Percentiles rank a stretch among this genome's conserved stretches.
These are phyloP conservation scores for Streptopelia turtur DNA, from an alignment of 2,797 vertebrate genomes.

Conservation along the genomic window DNA sequence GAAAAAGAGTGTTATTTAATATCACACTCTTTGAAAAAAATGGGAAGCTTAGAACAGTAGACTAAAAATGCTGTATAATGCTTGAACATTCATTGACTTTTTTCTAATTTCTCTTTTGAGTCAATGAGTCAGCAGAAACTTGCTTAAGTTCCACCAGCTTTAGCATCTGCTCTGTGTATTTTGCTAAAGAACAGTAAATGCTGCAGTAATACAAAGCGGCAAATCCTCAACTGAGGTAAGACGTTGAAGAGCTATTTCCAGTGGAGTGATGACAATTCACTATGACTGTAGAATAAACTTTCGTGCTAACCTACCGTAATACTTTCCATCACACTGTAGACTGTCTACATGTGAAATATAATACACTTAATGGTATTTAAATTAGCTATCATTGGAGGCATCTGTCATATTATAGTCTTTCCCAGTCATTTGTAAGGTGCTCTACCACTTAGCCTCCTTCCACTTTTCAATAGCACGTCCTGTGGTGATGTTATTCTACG, in stretches of 20 bases:
- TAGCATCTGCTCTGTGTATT: not conserved
- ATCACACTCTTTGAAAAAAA: not conserved
- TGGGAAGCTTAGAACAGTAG: not conserved
- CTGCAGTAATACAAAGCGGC: not conserved
- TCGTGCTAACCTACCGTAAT: not conserved
- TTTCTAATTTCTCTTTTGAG: not conserved
- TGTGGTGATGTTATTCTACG: not conserved
- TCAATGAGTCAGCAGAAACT: not conserved
- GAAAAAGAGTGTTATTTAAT: not conserved
- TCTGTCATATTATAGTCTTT: constrained; percentile 16
- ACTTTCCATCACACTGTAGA: not conserved
- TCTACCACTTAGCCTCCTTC: not conserved
- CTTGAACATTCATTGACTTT: not conserved
- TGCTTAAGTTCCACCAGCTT: not conserved
- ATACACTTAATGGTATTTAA: constrained; percentile 33
- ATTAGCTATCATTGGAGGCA: constrained; percentile 8
- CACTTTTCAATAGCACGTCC: not conserved
- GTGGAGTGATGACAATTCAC: not conserved
- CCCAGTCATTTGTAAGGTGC: not conserved
- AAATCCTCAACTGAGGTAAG: not conserved
- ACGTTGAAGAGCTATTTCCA: not conserved
- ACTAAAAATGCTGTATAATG: not conserved
- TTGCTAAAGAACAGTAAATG: not conserved
- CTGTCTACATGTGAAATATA: constrained; percentile 21
- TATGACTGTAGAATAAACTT: constrained; percentile 15